Evolutionary conservation across 2,797 vertebrate genomes (phyloP).

Genomic region (Xiphophorus birchmanni): DNA sequence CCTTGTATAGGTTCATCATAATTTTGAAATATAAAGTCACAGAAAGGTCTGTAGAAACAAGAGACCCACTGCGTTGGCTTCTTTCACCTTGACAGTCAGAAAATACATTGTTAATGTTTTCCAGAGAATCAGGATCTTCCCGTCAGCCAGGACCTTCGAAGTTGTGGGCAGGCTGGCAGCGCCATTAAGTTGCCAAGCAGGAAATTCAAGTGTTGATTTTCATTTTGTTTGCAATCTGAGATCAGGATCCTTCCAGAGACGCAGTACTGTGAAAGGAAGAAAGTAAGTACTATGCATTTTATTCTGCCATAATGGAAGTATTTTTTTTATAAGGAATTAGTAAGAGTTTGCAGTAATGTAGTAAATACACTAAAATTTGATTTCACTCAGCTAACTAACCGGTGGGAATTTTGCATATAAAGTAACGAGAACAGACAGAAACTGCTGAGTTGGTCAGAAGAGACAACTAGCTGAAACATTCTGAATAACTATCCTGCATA

Average conservation of each 20-base stretch:
- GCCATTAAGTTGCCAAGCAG: not conserved
- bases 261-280: not conserved
- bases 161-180: not conserved
- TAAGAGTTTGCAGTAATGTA: not conserved
- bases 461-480: not conserved
- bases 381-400: not conserved
- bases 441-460: not conserved
- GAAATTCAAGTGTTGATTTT: not conserved
- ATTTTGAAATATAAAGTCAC: not conserved
- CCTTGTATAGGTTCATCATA: not conserved
- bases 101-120: not conserved
- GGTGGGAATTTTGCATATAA: not conserved
- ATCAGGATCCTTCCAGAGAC: not conserved
- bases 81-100: not conserved
- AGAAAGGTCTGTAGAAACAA: not conserved
- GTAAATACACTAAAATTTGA: not conserved
- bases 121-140: conserved; percentile 1
- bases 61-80: not conserved
- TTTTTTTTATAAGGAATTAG: not conserved
- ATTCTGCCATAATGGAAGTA: not conserved
- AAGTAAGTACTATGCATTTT: not conserved
- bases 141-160: not conserved
- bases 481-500: not conserved
- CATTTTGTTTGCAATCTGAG: too few species aligned
- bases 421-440: not conserved